Conservation (phyloP, 1,140 invertebrate species). For the Drosophila malerkotliana region DNA sequence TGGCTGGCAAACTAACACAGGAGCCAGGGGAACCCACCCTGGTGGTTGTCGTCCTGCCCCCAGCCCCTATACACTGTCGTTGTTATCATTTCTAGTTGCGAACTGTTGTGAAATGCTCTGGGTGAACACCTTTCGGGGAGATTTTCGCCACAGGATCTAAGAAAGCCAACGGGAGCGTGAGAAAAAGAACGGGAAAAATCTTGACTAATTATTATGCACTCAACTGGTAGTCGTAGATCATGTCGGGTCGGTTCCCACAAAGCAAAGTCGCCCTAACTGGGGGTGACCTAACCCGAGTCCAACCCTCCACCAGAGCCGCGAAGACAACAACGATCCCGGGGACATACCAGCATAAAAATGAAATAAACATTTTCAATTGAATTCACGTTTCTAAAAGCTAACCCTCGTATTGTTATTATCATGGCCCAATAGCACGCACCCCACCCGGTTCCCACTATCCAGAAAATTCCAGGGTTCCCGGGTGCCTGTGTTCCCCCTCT, state of each 20-base stretch:
- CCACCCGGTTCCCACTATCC: slow-evolving; percentile 15
- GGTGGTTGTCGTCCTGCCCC: not conserved
- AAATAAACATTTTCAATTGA: slow-evolving; percentile 73
- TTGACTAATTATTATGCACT: slow-evolving; percentile 74
- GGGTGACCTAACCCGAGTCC: slow-evolving; percentile 42
- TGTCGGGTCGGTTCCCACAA: slow-evolving; percentile 50
- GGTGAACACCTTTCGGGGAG: slow-evolving; percentile 31
- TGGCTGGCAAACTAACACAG: slow-evolving; percentile 60
- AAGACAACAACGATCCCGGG: slow-evolving; percentile 36
- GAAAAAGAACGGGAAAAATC: slow-evolving; percentile 63
- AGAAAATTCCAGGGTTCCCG: slow-evolving; percentile 4
- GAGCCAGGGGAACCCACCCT: slow-evolving; percentile 28
- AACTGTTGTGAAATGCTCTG: slow-evolving; percentile 11
- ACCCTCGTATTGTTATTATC: slow-evolving; percentile 63
- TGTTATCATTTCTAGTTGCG: slow-evolving; percentile 18
- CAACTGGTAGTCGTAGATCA: slow-evolving; percentile 53
- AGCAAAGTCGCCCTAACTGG: slow-evolving; percentile 25
- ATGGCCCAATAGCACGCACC: slow-evolving; percentile 67
- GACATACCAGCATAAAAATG: slow-evolving; percentile 57
- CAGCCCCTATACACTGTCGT: slow-evolving; percentile 2
- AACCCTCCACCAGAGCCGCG: slow-evolving; percentile 46
- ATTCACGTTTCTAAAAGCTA: slow-evolving; percentile 57
- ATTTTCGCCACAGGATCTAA: slow-evolving; percentile 36
- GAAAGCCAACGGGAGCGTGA: slow-evolving; percentile 49
- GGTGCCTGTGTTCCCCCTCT: not conserved